Conservation (phyloP, 1,140 invertebrate species). For the Drosophila ohnishii region DNA sequence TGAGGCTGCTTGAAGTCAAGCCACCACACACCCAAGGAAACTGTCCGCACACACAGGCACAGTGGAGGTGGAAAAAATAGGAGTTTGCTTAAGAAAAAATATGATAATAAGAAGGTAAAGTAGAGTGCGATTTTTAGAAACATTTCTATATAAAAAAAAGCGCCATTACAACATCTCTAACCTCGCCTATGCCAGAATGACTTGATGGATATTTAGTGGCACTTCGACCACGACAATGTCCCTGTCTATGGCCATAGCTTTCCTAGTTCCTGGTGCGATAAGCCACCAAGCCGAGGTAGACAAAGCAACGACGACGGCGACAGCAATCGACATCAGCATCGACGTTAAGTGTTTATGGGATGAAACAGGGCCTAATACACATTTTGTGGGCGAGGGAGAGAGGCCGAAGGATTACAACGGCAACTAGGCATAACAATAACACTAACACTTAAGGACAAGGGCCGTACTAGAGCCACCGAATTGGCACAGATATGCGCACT, state of each 20-base stretch:
- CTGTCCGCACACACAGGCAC: not conserved
- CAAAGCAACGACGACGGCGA: slow-evolving; percentile 27
- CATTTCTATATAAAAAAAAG: not conserved
- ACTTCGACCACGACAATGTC: no score
- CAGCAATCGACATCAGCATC: slow-evolving; percentile 59
- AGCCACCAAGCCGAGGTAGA: slow-evolving; percentile 67
- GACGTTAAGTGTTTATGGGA: slow-evolving; percentile 77
- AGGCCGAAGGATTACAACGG: slow-evolving; percentile 45
- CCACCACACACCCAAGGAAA: slow-evolving; percentile 16
- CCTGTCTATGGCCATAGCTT: slow-evolving; percentile 15
- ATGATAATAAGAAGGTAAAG: not conserved
- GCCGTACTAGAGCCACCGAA: slow-evolving; percentile 20
- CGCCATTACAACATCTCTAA: no score
- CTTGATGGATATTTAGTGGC: slow-evolving; percentile 50
- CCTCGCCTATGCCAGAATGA: not conserved
- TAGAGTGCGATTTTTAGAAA: not conserved
- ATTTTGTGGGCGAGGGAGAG: slow-evolving; percentile 8
- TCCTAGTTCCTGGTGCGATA: slow-evolving; percentile 54
- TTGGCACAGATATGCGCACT: slow-evolving; percentile 53
- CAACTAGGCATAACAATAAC: slow-evolving; percentile 63
- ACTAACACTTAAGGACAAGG: slow-evolving; percentile 52
- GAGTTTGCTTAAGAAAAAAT: not conserved
- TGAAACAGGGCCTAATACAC: slow-evolving; percentile 35
- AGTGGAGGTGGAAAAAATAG: not conserved
- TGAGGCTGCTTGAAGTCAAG: slow-evolving; percentile 58